Conservation (phyloP, 2,888 invertebrate genomes). For the Pandemis heparana region DNA sequence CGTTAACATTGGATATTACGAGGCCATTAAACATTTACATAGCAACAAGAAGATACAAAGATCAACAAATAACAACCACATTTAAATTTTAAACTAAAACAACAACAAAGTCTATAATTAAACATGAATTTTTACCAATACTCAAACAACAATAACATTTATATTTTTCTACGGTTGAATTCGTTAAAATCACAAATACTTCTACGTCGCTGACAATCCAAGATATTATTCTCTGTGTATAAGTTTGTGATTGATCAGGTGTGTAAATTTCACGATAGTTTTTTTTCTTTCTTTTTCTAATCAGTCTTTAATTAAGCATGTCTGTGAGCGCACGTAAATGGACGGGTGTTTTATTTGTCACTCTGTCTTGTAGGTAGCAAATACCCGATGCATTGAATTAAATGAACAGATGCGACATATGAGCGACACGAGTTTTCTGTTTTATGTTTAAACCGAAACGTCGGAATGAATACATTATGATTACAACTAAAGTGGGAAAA, state of each 20-base stretch:
- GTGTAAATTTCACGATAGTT: too few species aligned
- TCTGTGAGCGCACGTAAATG: too few species aligned
- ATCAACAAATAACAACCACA: not conserved
- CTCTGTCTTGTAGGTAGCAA: not conserved
- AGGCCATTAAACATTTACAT: not conserved
- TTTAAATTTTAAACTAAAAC: not conserved
- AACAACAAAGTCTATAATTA: not conserved
- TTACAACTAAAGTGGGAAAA: not conserved
- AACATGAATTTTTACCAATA: not conserved
- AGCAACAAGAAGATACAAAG: not conserved
- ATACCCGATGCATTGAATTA: not conserved
- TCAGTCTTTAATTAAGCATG: too few species aligned
- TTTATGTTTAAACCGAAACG: slow-evolving; percentile 14
- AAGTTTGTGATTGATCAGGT: too few species aligned
- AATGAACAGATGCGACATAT: not conserved
- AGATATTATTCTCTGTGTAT: too few species aligned
- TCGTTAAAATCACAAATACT: not conserved
- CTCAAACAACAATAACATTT: not conserved
- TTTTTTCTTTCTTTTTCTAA: too few species aligned
- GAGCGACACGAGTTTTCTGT: not conserved
- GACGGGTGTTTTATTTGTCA: too few species aligned
- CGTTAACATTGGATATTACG: not conserved
- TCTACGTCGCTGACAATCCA: too few species aligned
- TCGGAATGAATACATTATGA: slow-evolving; percentile 7
- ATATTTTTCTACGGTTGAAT: not conserved